Evolutionary conservation across 2,797 vertebrate species (phyloP).

Genomic region (Enteromius thamalakanensis): DNA sequence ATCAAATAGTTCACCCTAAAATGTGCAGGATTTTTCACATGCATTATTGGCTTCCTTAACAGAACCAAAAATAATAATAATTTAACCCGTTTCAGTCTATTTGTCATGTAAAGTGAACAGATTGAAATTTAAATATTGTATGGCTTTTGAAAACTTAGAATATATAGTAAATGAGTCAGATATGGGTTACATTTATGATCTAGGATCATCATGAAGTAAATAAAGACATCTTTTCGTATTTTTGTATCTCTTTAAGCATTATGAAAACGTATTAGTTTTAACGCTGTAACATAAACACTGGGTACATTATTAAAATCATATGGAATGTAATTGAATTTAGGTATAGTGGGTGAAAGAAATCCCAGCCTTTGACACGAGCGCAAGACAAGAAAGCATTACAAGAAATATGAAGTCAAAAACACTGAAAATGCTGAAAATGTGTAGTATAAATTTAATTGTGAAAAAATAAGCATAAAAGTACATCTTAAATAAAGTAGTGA

Average conservation of each 20-base stretch:
- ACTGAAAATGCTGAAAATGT: not conserved
- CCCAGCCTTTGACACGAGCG: conserved; percentile 4
- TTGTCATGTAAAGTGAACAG: not conserved
- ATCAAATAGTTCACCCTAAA: not conserved
- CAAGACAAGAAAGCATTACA: not conserved
- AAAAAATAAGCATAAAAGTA: conserved; percentile 4
- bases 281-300: conserved; percentile 6
- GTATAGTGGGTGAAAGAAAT: not conserved
- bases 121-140: not conserved
- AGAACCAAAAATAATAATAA: not conserved
- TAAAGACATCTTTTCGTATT: not conserved
- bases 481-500: conserved; percentile 26
- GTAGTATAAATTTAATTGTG: not conserved
- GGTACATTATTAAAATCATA: not conserved
- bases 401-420: conserved; percentile 7
- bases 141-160: not conserved
- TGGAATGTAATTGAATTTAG: conserved; percentile 42
- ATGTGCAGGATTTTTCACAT: not conserved
- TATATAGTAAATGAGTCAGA: not conserved
- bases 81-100: not conserved
- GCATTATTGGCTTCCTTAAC: not conserved
- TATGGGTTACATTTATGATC: not conserved
- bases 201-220: not conserved
- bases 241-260: not conserved
- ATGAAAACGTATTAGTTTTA: not conserved